Evolutionary conservation across 2,113 vertebrate species (phyloP), one percentile per base, ranked within the genome.

Genomic region (Myocastor coypus): DNA sequence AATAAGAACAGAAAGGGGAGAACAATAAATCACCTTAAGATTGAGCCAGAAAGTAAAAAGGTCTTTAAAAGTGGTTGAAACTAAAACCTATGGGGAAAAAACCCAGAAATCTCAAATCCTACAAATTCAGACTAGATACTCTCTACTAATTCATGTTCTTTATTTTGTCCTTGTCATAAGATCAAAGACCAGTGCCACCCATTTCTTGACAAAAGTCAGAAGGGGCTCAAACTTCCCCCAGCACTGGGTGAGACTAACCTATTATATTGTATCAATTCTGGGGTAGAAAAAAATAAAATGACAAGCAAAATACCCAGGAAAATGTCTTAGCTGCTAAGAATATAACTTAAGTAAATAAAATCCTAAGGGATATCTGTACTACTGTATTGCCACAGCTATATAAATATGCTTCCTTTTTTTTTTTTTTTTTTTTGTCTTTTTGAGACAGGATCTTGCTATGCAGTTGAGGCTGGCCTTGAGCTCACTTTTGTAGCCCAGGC

Each of bases 201-300:
- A 61, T 17, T 82, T 86, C 83, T 88, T 66, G 46, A 83, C 32
- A 97, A 93, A 57, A 80, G 52, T 16, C 93, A 96, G 55, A 88
- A 94, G 63, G 52, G 89, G 94, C 95, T 85, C 57, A 77, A 80
- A 50, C 42, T 89, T 32, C 82, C 46, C 59, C 40, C 5, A n/a
- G 46, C 93, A 34, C 37, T 87, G 26, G 63, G 32, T 37, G 75
- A 73, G 42, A 92, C 50, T 69, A 87, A 84, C 24, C 12, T 64
- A 61, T 7, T 57, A 12, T 59, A 73, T 11, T 46, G 3, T 34
- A 77, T 22, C 69, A 87, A 24, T 77, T 91, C 73, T 57, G 24
- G 37, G 78, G 32, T 61, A 9, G 20, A 78, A 8, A 61, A 85
- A 94, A 94, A 88, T 13, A 89, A 80, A 71, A 30, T 22, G 40